Percentiles rank a stretch among this genome's conserved stretches.
These are phyloP conservation scores for Sussaba pulchella DNA, from an alignment of 2,888 invertebrate genomes.

Conservation along the genomic window DNA sequence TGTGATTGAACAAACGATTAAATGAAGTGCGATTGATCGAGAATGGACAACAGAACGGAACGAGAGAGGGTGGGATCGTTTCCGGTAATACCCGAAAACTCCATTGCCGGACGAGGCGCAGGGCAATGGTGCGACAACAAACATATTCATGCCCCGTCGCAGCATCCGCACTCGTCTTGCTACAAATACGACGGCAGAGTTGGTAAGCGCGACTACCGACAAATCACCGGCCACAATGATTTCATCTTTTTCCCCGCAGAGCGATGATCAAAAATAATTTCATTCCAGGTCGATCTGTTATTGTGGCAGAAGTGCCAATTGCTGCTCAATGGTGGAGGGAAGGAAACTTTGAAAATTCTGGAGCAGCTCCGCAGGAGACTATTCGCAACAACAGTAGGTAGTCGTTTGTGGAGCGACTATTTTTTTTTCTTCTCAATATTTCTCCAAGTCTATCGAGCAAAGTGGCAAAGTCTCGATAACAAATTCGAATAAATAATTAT, in stretches of 20 bases:
- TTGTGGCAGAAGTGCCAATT: conserved; percentile 57
- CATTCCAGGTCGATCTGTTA: conserved; percentile 50
- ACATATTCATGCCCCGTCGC: conserved; percentile 49
- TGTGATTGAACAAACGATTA: not conserved
- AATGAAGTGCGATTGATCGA: conserved; percentile 37
- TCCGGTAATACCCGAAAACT: conserved; percentile 47
- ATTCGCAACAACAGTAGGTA: conserved; percentile 29
- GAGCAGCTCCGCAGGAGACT: conserved; percentile 13
- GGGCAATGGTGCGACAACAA: conserved; percentile 59
- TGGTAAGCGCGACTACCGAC: no score
- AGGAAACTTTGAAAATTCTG: conserved; percentile 50
- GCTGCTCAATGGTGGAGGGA: conserved; percentile 67
- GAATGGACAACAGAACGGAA: conserved; percentile 60
- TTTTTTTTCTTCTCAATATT: no score
- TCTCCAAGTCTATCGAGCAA: no score
- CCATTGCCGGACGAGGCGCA: conserved; percentile 54
- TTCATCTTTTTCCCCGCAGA: no score
- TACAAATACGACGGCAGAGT: conserved; percentile 60
- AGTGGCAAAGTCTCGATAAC: no score
- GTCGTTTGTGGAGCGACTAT: not conserved
- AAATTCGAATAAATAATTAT: no score
- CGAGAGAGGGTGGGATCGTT: conserved; percentile 54
- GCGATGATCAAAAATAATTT: no score
- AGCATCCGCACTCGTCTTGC: conserved; percentile 50
- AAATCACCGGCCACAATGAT: no score